These are phyloP conservation scores for Cylas formicarius DNA, from an alignment of 1,140 invertebrate genomes.

Conservation along the genomic window DNA sequence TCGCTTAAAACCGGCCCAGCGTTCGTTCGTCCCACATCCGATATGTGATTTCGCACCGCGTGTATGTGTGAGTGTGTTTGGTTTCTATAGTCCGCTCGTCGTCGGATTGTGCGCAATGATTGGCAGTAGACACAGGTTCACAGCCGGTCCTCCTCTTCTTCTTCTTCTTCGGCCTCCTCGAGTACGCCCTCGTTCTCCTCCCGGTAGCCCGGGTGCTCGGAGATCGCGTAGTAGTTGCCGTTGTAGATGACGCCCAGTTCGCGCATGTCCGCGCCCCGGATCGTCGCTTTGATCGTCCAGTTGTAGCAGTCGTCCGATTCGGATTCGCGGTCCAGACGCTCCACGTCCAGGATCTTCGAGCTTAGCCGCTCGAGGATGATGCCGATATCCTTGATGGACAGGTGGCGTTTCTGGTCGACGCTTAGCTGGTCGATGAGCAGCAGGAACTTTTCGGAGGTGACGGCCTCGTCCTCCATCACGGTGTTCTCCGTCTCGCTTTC, in stretches of 20 bases:
- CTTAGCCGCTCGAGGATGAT: conserved; percentile 86
- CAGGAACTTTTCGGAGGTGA: conserved; percentile 85
- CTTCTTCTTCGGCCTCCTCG: conserved; percentile 72
- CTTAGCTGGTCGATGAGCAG: conserved; percentile 86
- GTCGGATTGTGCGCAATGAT: conserved; percentile 30
- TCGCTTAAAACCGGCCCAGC: conserved; percentile 13
- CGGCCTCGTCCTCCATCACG: conserved; percentile 79
- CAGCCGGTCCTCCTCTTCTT: conserved; percentile 71
- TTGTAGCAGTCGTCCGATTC: conserved; percentile 89
- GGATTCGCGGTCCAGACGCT: conserved; percentile 79
- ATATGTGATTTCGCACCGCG: conserved; percentile 37
- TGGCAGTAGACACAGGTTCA: conserved; percentile 51
- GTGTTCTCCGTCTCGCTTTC: conserved; percentile 90
- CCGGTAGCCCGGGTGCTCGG: conserved; percentile 86
- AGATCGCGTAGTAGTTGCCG: conserved; percentile 91
- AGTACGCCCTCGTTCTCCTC: conserved; percentile 76
- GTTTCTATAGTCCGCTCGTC: conserved; percentile 28
- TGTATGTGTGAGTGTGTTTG: too few relatives aligned
- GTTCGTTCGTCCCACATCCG: conserved; percentile 27
- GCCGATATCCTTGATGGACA: conserved; percentile 91
- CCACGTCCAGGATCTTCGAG: conserved; percentile 89
- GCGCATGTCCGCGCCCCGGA: conserved; percentile 78
- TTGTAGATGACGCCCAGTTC: conserved; percentile 92
- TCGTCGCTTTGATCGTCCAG: conserved; percentile 86
- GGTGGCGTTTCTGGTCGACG: conserved; percentile 81